A percentile compares a stretch with the other conserved stretches of the same genome.
Evolutionary conservation across 2,888 invertebrate genomes (phyloP).

Genomic region (Heteromyza rotundicornis): DNA sequence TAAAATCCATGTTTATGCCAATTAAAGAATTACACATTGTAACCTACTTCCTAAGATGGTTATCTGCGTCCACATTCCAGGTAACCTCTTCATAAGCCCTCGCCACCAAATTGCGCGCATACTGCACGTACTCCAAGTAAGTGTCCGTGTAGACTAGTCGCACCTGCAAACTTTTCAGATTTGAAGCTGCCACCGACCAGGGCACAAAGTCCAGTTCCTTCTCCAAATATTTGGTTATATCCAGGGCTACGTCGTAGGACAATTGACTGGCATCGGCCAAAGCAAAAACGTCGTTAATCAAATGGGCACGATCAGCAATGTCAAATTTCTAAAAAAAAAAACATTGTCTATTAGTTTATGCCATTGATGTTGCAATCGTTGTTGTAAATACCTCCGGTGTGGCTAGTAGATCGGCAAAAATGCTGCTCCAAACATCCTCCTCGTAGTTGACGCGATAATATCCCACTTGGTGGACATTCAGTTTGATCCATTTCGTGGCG

Average conservation of each 20-base stretch:
- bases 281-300: slow-evolving; percentile 82
- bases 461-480: slow-evolving; percentile 82
- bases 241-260: slow-evolving; percentile 71
- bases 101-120: slow-evolving; percentile 67
- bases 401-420: slow-evolving; percentile 52
- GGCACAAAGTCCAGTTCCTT: slow-evolving; percentile 74
- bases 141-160: slow-evolving; percentile 65
- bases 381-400: slow-evolving; percentile 32
- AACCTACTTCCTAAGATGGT: slow-evolving; percentile 58
- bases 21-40: not conserved
- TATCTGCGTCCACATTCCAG: slow-evolving; percentile 67
- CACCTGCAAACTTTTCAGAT: slow-evolving; percentile 64
- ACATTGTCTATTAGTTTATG: too few relatives aligned
- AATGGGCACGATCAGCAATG: slow-evolving; percentile 74
- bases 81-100: slow-evolving; percentile 68
- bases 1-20: slow-evolving; percentile 37
- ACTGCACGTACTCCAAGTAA: slow-evolving; percentile 66
- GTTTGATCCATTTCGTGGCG: slow-evolving; percentile 74
- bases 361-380: not conserved
- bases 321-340: slow-evolving; percentile 58
- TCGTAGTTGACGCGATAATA: slow-evolving; percentile 88
- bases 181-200: slow-evolving; percentile 72
- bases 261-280: slow-evolving; percentile 75
- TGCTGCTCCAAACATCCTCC: slow-evolving; percentile 67
- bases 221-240: slow-evolving; percentile 72